Evolutionary conservation across 2,797 vertebrate genomes (phyloP).

Genomic region (Trachurus trachurus): DNA sequence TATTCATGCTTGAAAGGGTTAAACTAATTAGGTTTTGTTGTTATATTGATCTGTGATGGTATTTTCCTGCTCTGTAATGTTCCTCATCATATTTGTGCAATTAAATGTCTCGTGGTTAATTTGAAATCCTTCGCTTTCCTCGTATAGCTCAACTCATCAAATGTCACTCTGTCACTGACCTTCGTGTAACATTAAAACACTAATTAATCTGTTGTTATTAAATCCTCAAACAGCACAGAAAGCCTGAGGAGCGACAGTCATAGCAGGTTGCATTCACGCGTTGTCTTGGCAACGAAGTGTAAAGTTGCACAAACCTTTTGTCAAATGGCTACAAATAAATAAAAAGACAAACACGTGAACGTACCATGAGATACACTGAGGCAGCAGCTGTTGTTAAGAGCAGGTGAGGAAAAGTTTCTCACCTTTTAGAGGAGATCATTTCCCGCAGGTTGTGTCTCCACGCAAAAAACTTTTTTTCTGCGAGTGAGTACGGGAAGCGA

Average conservation of each 20-base stretch:
- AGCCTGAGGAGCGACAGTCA: neutral
- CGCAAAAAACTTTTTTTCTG: slow-evolving; percentile 10
- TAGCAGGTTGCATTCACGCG: slow-evolving; percentile 28
- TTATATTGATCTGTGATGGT: neutral
- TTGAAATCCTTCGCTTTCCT: neutral
- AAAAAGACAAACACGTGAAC: neutral
- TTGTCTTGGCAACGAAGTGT: slow-evolving; percentile 80
- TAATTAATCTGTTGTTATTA: neutral
- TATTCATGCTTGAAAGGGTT: too few relatives aligned
- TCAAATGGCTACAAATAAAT: neutral
- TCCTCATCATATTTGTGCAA: neutral
- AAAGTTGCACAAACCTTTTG: slow-evolving; percentile 32
- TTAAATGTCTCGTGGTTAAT: neutral
- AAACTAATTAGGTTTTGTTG: neutral
- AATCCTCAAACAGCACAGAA: neutral
- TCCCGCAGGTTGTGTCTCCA: slow-evolving; percentile 7
- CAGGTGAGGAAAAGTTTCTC: neutral
- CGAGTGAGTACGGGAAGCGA: slow-evolving; percentile 51
- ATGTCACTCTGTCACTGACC: too few relatives aligned
- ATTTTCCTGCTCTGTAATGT: neutral
- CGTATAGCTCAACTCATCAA: too few relatives aligned
- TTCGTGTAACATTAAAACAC: neutral
- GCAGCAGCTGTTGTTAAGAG: neutral
- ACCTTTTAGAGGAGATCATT: slow-evolving; percentile 44
- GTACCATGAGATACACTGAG: neutral